These are phyloP conservation scores for Xylocampa areola DNA, from an alignment of 2,888 invertebrate genomes.

Conservation along the genomic window DNA sequence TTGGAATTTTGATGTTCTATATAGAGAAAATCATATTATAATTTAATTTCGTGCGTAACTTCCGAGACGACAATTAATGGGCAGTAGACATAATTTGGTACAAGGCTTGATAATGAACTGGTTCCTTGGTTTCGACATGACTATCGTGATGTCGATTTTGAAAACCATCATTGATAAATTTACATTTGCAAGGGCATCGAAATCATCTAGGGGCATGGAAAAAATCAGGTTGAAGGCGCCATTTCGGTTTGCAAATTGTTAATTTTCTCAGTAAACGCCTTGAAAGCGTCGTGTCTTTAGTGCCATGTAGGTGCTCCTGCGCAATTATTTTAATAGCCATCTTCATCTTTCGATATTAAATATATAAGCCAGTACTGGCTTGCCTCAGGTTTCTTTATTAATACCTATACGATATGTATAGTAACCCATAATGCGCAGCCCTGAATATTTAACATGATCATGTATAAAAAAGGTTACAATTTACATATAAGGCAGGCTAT, in stretches of 20 bases:
- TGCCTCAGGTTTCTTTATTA: constrained; percentile 40
- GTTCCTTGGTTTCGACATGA: constrained; percentile 68
- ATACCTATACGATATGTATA: constrained; percentile 26
- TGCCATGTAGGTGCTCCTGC: constrained; percentile 67
- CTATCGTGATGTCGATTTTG: constrained; percentile 73
- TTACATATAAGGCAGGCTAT: constrained; percentile 29
- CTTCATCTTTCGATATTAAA: constrained; percentile 67
- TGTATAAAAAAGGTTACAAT: constrained; percentile 34
- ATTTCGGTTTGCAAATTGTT: constrained; percentile 76
- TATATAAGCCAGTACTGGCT: constrained; percentile 32
- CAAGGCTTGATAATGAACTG: constrained; percentile 60
- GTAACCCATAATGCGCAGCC: constrained; percentile 40
- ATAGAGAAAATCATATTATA: constrained; percentile 21
- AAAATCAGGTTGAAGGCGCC: constrained; percentile 69
- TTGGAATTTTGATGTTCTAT: constrained; percentile 34
- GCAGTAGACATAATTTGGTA: constrained; percentile 61
- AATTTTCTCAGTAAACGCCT: constrained; percentile 75
- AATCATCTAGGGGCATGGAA: constrained; percentile 72
- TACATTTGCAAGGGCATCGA: constrained; percentile 75
- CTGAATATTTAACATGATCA: constrained; percentile 48
- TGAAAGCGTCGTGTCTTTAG: constrained; percentile 67
- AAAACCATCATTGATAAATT: constrained; percentile 76
- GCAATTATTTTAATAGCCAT: constrained; percentile 83
- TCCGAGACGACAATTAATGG: constrained; percentile 56
- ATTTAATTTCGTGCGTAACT: constrained; percentile 27